These are phyloP conservation scores for Catalaphyllia jardinei DNA, from an alignment of 64 coral and sea anemone genomes.

Conservation along the genomic window DNA sequence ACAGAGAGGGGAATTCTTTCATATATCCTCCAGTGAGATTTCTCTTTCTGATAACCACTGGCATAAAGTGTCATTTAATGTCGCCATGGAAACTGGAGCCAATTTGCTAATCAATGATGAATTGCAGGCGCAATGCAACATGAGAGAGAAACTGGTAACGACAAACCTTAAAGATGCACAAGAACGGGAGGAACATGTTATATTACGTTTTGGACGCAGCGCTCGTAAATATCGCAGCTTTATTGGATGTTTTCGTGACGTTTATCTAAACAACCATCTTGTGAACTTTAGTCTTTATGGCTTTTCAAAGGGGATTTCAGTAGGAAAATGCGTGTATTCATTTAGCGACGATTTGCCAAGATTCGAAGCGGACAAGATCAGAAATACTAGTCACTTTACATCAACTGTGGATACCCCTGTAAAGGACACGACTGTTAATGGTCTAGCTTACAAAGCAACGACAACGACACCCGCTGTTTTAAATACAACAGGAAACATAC, in stretches of 20 bases:
- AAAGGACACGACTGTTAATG: background rate
- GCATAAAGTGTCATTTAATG: slow-evolving; percentile 4
- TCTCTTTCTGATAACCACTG: slow-evolving; percentile 1
- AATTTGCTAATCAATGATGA: background rate
- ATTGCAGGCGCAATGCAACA: background rate
- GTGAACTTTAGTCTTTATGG: background rate
- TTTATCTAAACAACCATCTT: background rate
- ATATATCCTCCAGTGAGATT: background rate
- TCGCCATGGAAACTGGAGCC: background rate
- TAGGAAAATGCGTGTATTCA: background rate
- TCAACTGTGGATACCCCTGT: background rate
- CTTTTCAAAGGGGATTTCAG: background rate
- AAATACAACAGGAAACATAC: background rate
- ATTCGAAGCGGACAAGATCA: background rate
- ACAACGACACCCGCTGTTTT: background rate
- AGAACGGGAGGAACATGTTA: background rate
- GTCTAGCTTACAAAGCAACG: background rate
- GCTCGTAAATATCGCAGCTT: slow-evolving; percentile 18
- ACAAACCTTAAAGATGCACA: background rate
- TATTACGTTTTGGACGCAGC: slow-evolving; percentile 1
- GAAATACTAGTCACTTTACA: background rate
- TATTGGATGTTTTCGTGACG: slow-evolving; percentile 11
- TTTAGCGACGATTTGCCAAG: background rate
- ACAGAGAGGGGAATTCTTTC: background rate
- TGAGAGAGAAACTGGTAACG: background rate